Base-by-base conservation (phyloP, 2,113 vertebrate species). In the Empidonax traillii region DNA sequence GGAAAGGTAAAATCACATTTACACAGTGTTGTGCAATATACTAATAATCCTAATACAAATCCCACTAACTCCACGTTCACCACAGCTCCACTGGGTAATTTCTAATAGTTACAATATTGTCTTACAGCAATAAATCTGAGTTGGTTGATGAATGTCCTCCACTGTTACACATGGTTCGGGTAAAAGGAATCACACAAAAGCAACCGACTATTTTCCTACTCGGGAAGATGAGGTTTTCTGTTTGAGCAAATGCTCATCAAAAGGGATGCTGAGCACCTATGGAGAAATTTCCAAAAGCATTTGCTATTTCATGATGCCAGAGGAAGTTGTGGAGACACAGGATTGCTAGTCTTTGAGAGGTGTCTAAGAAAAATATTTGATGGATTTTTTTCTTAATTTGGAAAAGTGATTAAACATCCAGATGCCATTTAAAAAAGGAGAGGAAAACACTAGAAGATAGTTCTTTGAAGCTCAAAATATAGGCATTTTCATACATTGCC, bases 91-190 rank as follows among this genome's bases (percentile, higher is more conserved):
- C 1, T 67, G 69, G 9, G 1, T 23, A 51, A 81, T 49, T 80
- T 47, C 22, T 56, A 82, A 53, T 2, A 62, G 44, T 41, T 85
- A 33, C 31, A 52, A 14, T 27, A 66, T 0, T 37, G 44, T 46
- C 69, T 91, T 52, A 28, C 20, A 93, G 55, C 25, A 94, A 65
- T 51, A 89, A 78, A 90, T 62, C 14, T 18, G 37, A 59, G 22
- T 69, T 55, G 9, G 52, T 30, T 59, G 35, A 51, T 46, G 0
- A 67, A 43, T 9, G 17, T 15, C 6, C 39, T 89, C 56, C 44
- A 33, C 31, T 66, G 51, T n/a, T 39, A 1, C 0, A 43, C 1
- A 1, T 3, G 33, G 43, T 33, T 58, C 72, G 46, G 61, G n/a
- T 6, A 23, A 85, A 89, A 80, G 10, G 30, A 77, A 19, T 35